Evolutionary conservation across 2,888 invertebrate genomes (phyloP).

Genomic region (Drosophila pseudotakahashii): DNA sequence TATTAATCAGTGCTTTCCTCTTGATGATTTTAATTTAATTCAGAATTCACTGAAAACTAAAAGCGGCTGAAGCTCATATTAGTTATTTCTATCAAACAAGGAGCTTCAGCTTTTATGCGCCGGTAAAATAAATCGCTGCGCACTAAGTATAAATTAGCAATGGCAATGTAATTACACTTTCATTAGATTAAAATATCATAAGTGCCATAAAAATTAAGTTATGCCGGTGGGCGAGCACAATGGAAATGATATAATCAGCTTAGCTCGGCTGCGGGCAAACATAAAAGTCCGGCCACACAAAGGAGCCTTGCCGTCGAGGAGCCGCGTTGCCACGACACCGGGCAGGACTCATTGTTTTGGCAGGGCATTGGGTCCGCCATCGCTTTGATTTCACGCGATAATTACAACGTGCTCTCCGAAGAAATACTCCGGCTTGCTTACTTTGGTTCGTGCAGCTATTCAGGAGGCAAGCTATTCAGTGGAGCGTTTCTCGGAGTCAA

Average conservation of each 20-base stretch:
- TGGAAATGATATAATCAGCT: slow-evolving; percentile 57
- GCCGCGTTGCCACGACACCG: slow-evolving; percentile 33
- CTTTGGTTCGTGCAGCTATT: slow-evolving; percentile 66
- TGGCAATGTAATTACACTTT: slow-evolving; percentile 51
- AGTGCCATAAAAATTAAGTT: slow-evolving; percentile 52
- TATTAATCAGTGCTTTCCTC: not conserved
- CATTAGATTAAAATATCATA: slow-evolving; percentile 57
- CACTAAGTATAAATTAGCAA: slow-evolving; percentile 44
- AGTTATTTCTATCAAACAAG: not conserved
- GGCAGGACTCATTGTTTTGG: slow-evolving; percentile 39
- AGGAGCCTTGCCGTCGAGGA: slow-evolving; percentile 9
- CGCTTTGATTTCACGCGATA: slow-evolving; percentile 77
- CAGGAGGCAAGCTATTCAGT: slow-evolving; percentile 51
- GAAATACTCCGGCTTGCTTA: slow-evolving; percentile 19
- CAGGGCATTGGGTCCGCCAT: slow-evolving; percentile 32
- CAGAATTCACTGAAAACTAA: not conserved
- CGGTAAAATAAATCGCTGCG: not conserved
- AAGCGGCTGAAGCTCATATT: not conserved
- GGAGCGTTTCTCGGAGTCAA: slow-evolving; percentile 53
- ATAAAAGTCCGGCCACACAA: slow-evolving; percentile 33
- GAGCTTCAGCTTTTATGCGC: not conserved
- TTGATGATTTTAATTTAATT: not conserved
- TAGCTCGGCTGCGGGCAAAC: slow-evolving; percentile 32
- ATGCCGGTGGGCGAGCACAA: slow-evolving; percentile 44
- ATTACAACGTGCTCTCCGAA: slow-evolving; percentile 67